A percentile compares a stretch with the other conserved stretches of the same genome.
phyloP scores from a whole-genome alignment of 1,140 invertebrate species.

The Bursaphelenchus mucronatus region DNA sequence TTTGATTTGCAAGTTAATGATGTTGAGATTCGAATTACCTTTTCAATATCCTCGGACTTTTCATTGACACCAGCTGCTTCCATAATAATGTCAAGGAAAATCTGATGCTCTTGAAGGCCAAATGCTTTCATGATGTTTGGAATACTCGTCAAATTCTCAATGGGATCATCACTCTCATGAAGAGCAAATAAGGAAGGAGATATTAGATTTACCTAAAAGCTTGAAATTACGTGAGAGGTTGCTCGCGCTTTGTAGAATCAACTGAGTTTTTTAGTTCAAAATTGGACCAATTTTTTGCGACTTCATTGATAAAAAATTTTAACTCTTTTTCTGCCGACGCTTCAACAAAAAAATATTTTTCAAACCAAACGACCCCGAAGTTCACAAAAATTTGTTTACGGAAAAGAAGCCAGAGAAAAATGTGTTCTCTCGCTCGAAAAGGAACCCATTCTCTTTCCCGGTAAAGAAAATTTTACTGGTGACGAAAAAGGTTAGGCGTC shows the following conservation, averaged over 20 bases:
- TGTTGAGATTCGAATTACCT: constrained; percentile 10
- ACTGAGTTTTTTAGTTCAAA: too few species aligned
- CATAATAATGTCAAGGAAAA: constrained; percentile 33
- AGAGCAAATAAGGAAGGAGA: constrained; percentile 37
- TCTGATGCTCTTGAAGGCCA: constrained; percentile 24
- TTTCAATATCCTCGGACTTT: constrained; percentile 18
- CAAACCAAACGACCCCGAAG: not conserved
- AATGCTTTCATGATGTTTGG: constrained; percentile 32
- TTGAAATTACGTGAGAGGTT: too few species aligned
- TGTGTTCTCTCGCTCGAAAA: too few species aligned
- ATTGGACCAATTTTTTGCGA: too few species aligned
- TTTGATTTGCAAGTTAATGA: constrained; percentile 1
- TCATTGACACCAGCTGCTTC: constrained; percentile 17
- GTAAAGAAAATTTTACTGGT: not conserved
- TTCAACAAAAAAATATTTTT: too few species aligned
- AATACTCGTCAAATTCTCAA: constrained; percentile 31
- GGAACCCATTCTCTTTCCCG: too few species aligned
- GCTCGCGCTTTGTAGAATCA: too few species aligned
- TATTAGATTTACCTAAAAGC: constrained; percentile 35
- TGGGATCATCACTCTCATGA: constrained; percentile 28
- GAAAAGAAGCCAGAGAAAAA: not conserved
- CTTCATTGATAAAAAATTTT: too few species aligned
- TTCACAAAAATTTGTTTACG: not conserved
- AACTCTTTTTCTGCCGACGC: too few species aligned
- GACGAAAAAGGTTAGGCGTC: too few species aligned